Conservation (phyloP, 2,797 vertebrate genomes). For the Schizothorax lantsangensis region DNA sequence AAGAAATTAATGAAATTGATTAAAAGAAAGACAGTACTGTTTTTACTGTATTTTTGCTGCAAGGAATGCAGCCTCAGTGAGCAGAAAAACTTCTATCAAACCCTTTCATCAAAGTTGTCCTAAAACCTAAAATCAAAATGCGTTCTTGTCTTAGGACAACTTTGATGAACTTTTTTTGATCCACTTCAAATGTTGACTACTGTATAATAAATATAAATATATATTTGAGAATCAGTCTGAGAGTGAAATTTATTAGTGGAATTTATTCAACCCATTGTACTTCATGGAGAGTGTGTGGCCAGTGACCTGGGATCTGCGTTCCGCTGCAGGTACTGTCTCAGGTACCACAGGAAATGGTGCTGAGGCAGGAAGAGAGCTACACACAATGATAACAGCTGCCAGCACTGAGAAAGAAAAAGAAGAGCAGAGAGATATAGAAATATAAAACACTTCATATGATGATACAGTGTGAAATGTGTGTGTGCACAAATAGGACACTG, state of each 20-base stretch:
- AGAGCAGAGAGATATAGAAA: conserved; percentile 8
- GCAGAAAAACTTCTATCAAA: too few relatives aligned
- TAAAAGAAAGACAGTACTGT: too few relatives aligned
- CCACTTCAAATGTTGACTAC: too few relatives aligned
- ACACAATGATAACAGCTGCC: conserved; percentile 95
- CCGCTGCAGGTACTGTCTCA: conserved; percentile 88
- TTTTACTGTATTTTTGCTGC: too few relatives aligned
- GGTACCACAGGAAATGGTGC: conserved; percentile 95
- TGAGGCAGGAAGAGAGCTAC: conserved; percentile 94
- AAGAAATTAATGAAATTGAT: background rate
- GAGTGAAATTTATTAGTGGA: background rate
- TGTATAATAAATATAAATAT: background rate
- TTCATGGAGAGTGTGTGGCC: background rate
- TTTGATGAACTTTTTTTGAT: too few relatives aligned
- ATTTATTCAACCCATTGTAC: background rate
- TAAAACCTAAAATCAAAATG: too few relatives aligned
- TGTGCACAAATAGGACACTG: conserved; percentile 47
- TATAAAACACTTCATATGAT: background rate
- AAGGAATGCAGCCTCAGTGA: too few relatives aligned
- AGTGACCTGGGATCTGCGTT: conserved; percentile 90
- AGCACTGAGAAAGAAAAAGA: conserved; percentile 79
- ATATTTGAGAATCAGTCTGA: background rate
- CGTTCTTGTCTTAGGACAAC: too few relatives aligned
- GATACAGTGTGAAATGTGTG: background rate
- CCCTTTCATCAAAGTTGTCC: too few relatives aligned